Conservation (phyloP, 2,797 vertebrate genomes). For the Buceros bicornis region DNA sequence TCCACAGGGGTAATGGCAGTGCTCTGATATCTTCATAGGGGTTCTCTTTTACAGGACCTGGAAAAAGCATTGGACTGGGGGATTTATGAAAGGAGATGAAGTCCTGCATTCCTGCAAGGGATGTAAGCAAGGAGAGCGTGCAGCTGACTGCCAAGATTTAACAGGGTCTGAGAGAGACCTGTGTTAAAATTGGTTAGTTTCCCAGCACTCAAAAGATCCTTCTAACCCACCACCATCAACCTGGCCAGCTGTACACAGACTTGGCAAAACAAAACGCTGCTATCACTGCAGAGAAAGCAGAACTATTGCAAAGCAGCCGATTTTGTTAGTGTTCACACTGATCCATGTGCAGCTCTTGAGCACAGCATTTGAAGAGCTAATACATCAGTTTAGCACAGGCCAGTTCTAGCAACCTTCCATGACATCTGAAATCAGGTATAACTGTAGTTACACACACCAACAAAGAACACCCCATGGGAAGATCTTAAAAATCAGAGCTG, state of each 20-base stretch:
- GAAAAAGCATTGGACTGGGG: neutral
- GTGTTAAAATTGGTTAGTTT: neutral
- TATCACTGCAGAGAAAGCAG: neutral
- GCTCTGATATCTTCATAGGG: constrained; percentile 90
- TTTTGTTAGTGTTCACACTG: neutral
- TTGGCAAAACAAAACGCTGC: neutral
- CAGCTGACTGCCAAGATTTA: neutral
- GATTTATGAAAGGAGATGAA: neutral
- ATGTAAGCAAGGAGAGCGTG: neutral
- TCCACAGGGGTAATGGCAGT: constrained; percentile 86
- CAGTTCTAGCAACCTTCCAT: neutral
- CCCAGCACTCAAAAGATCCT: neutral
- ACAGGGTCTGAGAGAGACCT: neutral
- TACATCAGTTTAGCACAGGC: neutral
- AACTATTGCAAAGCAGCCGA: neutral
- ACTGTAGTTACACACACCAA: neutral
- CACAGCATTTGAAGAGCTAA: neutral
- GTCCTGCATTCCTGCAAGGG: neutral
- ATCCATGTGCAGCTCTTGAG: neutral
- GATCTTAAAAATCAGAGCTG: neutral
- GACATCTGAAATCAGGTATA: neutral
- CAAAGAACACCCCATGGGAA: neutral
- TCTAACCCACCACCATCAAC: neutral
- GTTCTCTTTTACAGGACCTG: constrained; percentile 87
- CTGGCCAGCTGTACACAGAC: neutral